phyloP scores from a whole-genome alignment of 2,797 vertebrate species.

The Lemur catta region DNA sequence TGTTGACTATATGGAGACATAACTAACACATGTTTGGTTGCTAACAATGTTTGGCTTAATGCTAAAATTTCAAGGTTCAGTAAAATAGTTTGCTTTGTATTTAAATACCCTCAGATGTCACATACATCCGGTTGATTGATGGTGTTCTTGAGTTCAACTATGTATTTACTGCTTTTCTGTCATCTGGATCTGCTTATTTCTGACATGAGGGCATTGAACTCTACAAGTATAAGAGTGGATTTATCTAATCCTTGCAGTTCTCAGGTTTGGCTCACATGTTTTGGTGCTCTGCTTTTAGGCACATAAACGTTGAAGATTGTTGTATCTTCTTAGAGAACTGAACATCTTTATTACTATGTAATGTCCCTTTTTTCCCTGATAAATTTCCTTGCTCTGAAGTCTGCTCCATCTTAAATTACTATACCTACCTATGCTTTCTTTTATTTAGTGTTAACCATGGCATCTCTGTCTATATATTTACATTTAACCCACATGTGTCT shows the following conservation, averaged over 20 bases:
- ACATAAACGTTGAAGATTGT: not conserved
- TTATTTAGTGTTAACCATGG: not conserved
- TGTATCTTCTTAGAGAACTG: not conserved
- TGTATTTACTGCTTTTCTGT: not conserved
- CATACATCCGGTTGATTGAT: not conserved
- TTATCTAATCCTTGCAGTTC: not conserved
- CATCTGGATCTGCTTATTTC: not conserved
- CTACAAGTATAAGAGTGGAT: not conserved
- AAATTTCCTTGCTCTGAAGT: not conserved
- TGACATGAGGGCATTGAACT: not conserved
- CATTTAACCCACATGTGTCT: not conserved
- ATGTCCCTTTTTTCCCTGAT: not conserved
- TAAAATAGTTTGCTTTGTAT: not conserved
- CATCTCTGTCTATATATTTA: not conserved
- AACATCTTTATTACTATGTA: not conserved
- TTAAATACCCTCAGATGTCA: not conserved
- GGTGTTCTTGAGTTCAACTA: not conserved
- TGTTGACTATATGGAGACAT: too few relatives aligned
- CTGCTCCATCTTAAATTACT: not conserved
- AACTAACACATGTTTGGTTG: not conserved
- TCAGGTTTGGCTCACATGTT: not conserved
- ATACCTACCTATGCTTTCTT: not conserved
- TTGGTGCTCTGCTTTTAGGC: not conserved
- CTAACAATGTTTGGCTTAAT: not conserved
- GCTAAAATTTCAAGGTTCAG: not conserved